Base-by-base conservation (phyloP, 2,888 invertebrate genomes). In the Agriopis aurantiaria region DNA sequence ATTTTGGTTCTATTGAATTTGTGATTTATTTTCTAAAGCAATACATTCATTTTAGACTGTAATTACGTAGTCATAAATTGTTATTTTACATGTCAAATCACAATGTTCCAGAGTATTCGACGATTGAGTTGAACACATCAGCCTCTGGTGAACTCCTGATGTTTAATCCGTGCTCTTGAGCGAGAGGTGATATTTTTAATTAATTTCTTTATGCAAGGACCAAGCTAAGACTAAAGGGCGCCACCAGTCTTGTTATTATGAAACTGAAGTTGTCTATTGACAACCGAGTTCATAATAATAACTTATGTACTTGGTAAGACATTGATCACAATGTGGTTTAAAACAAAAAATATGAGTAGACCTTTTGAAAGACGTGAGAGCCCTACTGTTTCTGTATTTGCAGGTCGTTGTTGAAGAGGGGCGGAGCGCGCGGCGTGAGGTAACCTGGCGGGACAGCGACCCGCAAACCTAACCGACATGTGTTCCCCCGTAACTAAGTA, bases 391-490 rank as follows among this genome's bases (percentile, higher is more conserved):
- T 84, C 67, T 69, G 70, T 88, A 69, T 89, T 83, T 82, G 67
- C 94, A 95, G 94, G 93, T 94, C 87, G 89, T 91, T 94, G 90
- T 83, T 94, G 92, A 93, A 92, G 91, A 90, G 88, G 79, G 88
- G 86, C 78, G 90, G 89, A 72, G 80, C 81, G 81, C 87, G 88
- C 77, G 93, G 93, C 66, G 93, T 94, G 89, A 94, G 94, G 89
- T 94, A 94, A 89, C 92, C 91, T 88, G 91, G 91, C 89, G 75
- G 74, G 80, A 77, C 75, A 76, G 17, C 17, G 61, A 14, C 73
- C 77, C 75, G 75, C 76, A 74, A 79, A 80, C 76, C 76, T 78
- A 80, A 81, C 85, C 85, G 81, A 83, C 79, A 93, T 93, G 93
- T 93, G 93, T 92, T 92, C 92, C 80, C 75, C 77, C 83, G 82